phyloP scores from a whole-genome alignment of 2,113 vertebrate genomes.

The Poicephalus meyeri region DNA sequence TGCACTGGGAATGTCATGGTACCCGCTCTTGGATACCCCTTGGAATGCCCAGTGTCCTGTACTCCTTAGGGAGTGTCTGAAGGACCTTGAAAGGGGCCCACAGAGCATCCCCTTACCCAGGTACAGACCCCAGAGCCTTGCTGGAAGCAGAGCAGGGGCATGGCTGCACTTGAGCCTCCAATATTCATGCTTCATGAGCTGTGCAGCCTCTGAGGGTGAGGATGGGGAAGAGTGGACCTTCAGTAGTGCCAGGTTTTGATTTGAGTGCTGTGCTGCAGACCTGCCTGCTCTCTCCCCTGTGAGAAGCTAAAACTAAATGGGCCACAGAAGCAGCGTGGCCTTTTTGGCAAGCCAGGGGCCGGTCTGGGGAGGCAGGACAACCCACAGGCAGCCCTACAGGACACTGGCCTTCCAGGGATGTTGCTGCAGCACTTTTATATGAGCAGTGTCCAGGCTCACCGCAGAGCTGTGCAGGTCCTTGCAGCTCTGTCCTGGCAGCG shows the following conservation, averaged over 20 bases:
- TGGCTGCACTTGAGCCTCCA: rapidly evolving
- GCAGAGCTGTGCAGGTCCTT: background rate
- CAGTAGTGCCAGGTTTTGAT: background rate
- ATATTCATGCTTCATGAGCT: rapidly evolving
- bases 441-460: background rate
- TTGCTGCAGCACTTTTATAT: background rate
- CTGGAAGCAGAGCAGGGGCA: background rate
- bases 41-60: rapidly evolving
- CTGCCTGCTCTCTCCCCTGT: background rate
- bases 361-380: background rate
- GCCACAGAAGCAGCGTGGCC: rapidly evolving
- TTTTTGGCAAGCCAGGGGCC: rapidly evolving
- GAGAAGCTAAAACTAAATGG: background rate
- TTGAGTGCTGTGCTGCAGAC: background rate
- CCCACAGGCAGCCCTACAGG: background rate
- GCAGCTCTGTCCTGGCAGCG: background rate
- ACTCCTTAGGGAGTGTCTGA: rapidly evolving
- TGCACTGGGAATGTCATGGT: background rate
- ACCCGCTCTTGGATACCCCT: background rate
- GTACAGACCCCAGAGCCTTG: background rate
- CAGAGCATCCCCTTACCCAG: too few relatives aligned
- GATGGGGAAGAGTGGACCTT: rapidly evolving
- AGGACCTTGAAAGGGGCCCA: rapidly evolving
- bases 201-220: background rate
- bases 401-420: background rate